These are phyloP conservation scores for Odobenus rosmarus DNA, from an alignment of 2,113 vertebrate species.

Conservation along the genomic window DNA sequence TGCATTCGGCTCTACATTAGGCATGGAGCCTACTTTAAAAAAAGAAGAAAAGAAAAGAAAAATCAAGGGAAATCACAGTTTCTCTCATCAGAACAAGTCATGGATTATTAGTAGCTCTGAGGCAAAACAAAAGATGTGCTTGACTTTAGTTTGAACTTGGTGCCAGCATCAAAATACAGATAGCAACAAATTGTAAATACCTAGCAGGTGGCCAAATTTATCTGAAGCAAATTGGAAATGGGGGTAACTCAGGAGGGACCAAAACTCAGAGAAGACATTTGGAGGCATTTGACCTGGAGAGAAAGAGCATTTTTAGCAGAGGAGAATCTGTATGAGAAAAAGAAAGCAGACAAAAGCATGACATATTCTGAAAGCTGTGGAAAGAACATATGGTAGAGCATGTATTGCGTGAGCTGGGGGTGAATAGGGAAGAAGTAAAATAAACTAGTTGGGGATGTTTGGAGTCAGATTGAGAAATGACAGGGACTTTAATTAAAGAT, in stretches of 20 bases:
- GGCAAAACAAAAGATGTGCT: neutral
- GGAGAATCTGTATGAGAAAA: neutral
- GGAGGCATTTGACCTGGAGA: neutral
- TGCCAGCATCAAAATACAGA: neutral
- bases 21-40: neutral
- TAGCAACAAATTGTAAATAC: neutral
- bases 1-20: neutral
- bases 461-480: neutral
- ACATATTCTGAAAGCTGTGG: neutral
- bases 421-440: neutral
- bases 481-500: neutral
- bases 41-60: neutral
- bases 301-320: neutral
- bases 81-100: slow-evolving; percentile 45
- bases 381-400: neutral
- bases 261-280: neutral
- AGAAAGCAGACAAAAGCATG: neutral
- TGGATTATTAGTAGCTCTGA: neutral
- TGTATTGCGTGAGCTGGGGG: neutral
- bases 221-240: neutral
- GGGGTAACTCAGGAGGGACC: neutral
- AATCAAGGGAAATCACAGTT: slow-evolving; percentile 36
- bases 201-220: neutral
- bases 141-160: neutral
- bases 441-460: neutral